Evolutionary conservation across 1,140 invertebrate genomes (phyloP).

Genomic region (Coptotermes formosanus): DNA sequence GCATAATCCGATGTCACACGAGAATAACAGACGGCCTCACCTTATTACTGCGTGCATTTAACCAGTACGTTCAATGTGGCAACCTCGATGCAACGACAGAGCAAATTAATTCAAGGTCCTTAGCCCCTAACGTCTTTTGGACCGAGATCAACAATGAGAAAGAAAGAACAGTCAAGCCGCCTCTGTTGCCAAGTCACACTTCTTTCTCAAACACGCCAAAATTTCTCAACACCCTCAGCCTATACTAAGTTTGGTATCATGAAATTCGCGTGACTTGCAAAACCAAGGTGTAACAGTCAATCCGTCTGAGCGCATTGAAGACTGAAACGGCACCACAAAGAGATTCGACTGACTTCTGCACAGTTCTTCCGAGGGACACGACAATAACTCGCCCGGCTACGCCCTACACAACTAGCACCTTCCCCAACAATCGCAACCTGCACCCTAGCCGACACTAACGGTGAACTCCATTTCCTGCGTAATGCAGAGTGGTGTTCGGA

Average conservation of each 20-base stretch:
- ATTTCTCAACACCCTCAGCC: not conserved
- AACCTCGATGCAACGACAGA: not conserved
- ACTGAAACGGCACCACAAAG: not conserved
- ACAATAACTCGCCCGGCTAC: no score
- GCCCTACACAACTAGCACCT: no score
- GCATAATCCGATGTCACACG: no score
- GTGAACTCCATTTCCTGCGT: no score
- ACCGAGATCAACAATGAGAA: not conserved
- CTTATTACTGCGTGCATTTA: no score
- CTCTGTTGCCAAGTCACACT: not conserved
- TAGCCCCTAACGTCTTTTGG: not conserved
- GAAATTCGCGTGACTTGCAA: not conserved
- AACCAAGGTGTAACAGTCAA: no score
- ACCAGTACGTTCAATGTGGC: not conserved
- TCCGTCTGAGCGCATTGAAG: no score
- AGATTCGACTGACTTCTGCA: no score
- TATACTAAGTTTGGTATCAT: not conserved
- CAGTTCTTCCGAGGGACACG: no score
- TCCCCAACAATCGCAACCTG: no score
- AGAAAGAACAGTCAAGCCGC: not conserved
- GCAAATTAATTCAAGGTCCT: not conserved
- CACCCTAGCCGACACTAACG: no score
- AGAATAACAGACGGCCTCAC: no score
- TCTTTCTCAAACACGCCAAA: not conserved
- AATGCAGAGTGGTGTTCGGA: not conserved